A percentile compares a stretch with the other conserved stretches of the same genome.
phyloP scores from a whole-genome alignment of 2,797 vertebrate species.

The Spea hammondii region DNA sequence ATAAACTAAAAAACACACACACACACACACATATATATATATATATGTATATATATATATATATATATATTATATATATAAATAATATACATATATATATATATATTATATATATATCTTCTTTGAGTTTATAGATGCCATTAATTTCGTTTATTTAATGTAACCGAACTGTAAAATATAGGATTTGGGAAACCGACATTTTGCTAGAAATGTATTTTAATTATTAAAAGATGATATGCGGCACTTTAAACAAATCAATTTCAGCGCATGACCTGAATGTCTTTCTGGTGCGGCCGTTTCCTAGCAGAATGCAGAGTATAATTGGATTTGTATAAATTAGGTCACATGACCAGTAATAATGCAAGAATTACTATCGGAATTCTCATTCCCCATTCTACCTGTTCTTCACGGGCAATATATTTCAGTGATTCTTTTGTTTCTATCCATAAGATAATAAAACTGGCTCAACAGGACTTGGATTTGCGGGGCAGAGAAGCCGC shows the following conservation, averaged over 20 bases:
- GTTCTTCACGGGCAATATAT: conserved; percentile 49
- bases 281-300: conserved; percentile 12
- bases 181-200: background rate
- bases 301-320: conserved; percentile 32
- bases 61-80: too few relatives aligned
- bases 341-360: conserved; percentile 50
- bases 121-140: too few relatives aligned
- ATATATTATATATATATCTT: too few relatives aligned
- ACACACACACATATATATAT: too few relatives aligned
- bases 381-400: conserved; percentile 38
- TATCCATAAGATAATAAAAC: conserved; percentile 32
- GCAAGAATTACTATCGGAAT: conserved; percentile 40
- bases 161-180: too few relatives aligned
- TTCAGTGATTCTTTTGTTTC: conserved; percentile 44
- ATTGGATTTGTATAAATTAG: conserved; percentile 54
- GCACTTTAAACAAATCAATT: conserved; percentile 48
- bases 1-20: too few relatives aligned
- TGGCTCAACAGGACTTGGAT: conserved; percentile 16
- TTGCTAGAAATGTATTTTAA: conserved; percentile 34
- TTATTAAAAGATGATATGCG: conserved; percentile 35
- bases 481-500: conserved; percentile 8
- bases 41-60: too few relatives aligned
- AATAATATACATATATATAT: too few relatives aligned
- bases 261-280: conserved; percentile 41
- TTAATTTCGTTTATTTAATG: too few relatives aligned